phyloP scores from a whole-genome alignment of 2,888 invertebrate genomes.

The Omphaloscelis lunosa region DNA sequence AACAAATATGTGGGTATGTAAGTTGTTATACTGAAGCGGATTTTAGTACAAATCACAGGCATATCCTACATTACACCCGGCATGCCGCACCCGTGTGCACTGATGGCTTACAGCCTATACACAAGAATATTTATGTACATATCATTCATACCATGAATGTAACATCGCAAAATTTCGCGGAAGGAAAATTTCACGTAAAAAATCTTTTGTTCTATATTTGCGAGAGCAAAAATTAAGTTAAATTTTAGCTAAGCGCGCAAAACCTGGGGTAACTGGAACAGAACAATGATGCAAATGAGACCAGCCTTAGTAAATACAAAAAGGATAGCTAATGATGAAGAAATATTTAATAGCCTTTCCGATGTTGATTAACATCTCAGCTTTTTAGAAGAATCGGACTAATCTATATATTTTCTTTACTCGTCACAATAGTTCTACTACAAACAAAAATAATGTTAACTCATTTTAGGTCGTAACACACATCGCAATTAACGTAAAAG shows the following conservation, averaged over 20 bases:
- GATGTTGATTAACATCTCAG: slow-evolving; percentile 35
- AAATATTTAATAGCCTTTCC: slow-evolving; percentile 45
- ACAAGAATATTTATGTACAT: slow-evolving; percentile 49
- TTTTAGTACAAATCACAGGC: slow-evolving; percentile 40
- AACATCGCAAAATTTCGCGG: slow-evolving; percentile 38
- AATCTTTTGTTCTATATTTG: slow-evolving; percentile 58
- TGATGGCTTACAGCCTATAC: slow-evolving; percentile 46
- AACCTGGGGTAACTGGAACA: slow-evolving; percentile 43
- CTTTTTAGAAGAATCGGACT: slow-evolving; percentile 6
- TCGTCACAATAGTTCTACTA: not conserved
- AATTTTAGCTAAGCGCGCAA: slow-evolving; percentile 34
- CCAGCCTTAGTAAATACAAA: slow-evolving; percentile 39
- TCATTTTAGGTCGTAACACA: too few relatives aligned
- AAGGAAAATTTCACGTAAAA: slow-evolving; percentile 43
- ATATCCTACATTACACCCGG: slow-evolving; percentile 48
- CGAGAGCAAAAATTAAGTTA: slow-evolving; percentile 49
- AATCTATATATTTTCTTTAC: not conserved
- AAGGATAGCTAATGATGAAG: slow-evolving; percentile 31
- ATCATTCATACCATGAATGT: slow-evolving; percentile 28
- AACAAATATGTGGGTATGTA: slow-evolving; percentile 34
- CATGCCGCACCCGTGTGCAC: slow-evolving; percentile 34
- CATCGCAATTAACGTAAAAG: slow-evolving; percentile 35
- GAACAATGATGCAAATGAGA: slow-evolving; percentile 58
- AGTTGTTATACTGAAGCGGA: slow-evolving; percentile 19
- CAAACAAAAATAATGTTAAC: not conserved